Conservation (phyloP, 2,888 invertebrate genomes). For the Erynnis tages region DNA sequence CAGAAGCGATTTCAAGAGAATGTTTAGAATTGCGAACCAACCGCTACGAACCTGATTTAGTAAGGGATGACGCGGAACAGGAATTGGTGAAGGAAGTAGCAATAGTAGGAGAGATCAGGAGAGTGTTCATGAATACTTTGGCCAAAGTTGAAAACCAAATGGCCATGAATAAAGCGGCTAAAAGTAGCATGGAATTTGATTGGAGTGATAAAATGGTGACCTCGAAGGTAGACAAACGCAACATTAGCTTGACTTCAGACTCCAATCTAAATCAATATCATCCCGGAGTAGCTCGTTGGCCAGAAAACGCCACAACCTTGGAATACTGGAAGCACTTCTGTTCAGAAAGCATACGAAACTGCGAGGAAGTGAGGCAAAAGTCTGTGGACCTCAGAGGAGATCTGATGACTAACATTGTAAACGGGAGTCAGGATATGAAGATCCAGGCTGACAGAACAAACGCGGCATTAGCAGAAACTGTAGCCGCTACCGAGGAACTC, state of each 20-base stretch:
- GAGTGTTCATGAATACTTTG: conserved; percentile 82
- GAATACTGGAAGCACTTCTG: conserved; percentile 93
- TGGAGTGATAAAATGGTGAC: conserved; percentile 94
- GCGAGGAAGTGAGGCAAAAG: conserved; percentile 87
- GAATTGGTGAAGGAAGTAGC: conserved; percentile 89
- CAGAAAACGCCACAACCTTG: conserved; percentile 84
- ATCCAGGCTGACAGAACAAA: conserved; percentile 92
- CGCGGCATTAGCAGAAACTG: conserved; percentile 85
- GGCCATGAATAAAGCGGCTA: conserved; percentile 88
- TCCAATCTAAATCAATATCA: conserved; percentile 87
- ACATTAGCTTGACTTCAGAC: conserved; percentile 84
- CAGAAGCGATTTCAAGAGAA: conserved; percentile 87
- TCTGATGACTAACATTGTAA: conserved; percentile 86
- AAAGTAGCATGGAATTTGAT: conserved; percentile 90
- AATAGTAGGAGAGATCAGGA: conserved; percentile 86
- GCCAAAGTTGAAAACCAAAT: conserved; percentile 86
- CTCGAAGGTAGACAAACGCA: conserved; percentile 86
- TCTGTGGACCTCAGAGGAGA: conserved; percentile 86
- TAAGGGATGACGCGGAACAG: conserved; percentile 90
- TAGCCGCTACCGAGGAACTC: conserved; percentile 87
- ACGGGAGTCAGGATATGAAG: conserved; percentile 90
- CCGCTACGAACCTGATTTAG: conserved; percentile 88
- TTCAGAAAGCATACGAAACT: conserved; percentile 87
- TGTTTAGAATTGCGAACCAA: conserved; percentile 86
- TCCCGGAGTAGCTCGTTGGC: conserved; percentile 90